phyloP scores from a whole-genome alignment of 2,113 vertebrate species.

The Ptychochromis oligacanthus region DNA sequence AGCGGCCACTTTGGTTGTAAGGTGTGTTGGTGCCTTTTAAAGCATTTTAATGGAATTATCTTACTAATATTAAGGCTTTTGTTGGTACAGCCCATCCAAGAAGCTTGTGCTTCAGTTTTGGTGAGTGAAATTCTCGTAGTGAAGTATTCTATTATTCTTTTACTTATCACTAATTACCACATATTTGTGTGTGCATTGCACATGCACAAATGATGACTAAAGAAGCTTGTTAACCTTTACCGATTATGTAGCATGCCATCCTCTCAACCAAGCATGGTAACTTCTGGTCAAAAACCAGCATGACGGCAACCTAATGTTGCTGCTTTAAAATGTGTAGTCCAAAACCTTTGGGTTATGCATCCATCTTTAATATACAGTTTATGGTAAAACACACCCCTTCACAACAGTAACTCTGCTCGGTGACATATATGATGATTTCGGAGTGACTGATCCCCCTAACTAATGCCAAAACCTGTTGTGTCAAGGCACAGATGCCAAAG shows the following conservation, averaged over 20 bases:
- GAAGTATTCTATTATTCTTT: slow-evolving; percentile 2
- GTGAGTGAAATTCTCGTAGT: not conserved
- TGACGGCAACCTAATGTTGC: not conserved
- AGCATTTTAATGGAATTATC: not conserved
- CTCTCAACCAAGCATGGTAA: not conserved
- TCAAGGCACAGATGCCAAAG: not conserved
- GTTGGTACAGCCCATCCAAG: not conserved
- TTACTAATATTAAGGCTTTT: not conserved
- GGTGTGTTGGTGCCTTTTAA: not conserved
- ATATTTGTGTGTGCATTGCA: not conserved
- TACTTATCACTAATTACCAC: not conserved
- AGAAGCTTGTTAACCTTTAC: not conserved
- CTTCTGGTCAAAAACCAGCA: not conserved
- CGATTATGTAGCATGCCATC: not conserved
- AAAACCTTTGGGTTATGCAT: not conserved
- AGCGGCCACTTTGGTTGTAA: not conserved
- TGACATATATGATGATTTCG: not conserved
- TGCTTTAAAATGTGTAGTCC: not conserved
- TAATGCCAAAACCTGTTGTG: not conserved
- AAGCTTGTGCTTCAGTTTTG: not conserved
- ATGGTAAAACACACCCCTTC: not conserved
- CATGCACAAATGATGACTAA: not conserved
- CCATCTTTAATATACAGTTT: not conserved
- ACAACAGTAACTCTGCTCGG: not conserved
- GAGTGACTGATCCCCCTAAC: not conserved